Conservation (phyloP, 2,888 invertebrate genomes). For the Eucriotettix oculatus region DNA sequence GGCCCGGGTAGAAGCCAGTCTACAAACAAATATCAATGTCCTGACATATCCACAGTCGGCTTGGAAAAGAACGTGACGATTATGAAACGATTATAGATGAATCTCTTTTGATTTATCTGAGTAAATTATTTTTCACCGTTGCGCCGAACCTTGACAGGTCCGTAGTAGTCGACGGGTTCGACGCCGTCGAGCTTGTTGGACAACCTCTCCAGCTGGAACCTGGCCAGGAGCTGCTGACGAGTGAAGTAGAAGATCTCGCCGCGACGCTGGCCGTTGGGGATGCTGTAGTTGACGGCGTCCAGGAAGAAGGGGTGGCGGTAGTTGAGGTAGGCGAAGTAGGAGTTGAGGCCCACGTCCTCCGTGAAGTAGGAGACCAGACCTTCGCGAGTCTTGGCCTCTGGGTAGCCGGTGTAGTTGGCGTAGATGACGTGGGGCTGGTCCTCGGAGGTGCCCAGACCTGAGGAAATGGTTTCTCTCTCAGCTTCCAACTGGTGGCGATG, state of each 20-base stretch:
- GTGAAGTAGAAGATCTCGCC: constrained; percentile 32
- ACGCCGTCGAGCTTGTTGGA: constrained; percentile 53
- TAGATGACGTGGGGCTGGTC: constrained; percentile 7
- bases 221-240: constrained; percentile 48
- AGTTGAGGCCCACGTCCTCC: constrained; percentile 50
- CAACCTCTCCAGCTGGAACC: constrained; percentile 58
- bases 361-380: constrained; percentile 41
- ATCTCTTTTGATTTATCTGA: too few relatives aligned
- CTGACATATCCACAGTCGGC: too few relatives aligned
- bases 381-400: constrained; percentile 5
- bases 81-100: too few relatives aligned
- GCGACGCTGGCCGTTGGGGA: constrained; percentile 27
- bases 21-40: neutral
- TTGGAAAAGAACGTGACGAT: too few relatives aligned
- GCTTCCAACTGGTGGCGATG: too few relatives aligned
- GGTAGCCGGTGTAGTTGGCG: constrained; percentile 10
- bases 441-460: neutral
- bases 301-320: constrained; percentile 45
- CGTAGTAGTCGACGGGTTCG: constrained; percentile 34
- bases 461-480: too few relatives aligned
- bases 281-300: constrained; percentile 26
- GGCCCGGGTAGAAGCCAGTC: constrained; percentile 34
- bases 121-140: too few relatives aligned
- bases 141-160: constrained; percentile 8
- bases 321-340: constrained; percentile 48